Evolutionary conservation across 2,888 invertebrate species (phyloP), one percentile per base, ranked within the genome.

Genomic region (Panopea generosa): DNA sequence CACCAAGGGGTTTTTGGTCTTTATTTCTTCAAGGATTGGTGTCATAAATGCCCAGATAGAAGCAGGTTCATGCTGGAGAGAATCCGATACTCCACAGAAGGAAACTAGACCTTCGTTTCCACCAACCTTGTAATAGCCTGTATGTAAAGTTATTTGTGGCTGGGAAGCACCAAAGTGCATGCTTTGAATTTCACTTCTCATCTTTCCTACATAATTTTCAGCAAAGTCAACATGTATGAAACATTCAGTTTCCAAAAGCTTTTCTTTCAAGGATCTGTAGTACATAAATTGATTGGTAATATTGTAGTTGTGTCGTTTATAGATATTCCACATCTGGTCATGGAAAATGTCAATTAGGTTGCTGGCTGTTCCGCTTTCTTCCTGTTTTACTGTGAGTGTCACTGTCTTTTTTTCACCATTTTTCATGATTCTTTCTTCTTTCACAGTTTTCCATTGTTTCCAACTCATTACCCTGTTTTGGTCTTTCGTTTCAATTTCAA

Each of bases 11-110:
- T 68, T 29, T 18, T 56, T 52, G 6, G 60, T 33, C 29, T 55
- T 70, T 9, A 84, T 74, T 9, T 59, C 47, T 27, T 62, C 52
- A 16, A 84, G 61, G 4, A 90, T 71, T 74, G 92, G 92, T 68
- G 82, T 60, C 26, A 93, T 77, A 79, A 92, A 91, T 40, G 88
- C 90, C 91, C 92, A 93, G 57, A 93, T 90, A n/a, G 91, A 91
- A 53, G 84, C 83, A 29, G 91, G 90, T 47, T 86, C 86, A 86
- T 93, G 92, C 9, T 84, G 65, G 3, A 89, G 72, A 66, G 82
- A 83, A 66, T 88, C 73, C n/a, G 90, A 91, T 0, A 92, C 67
- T 24, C 90, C 86, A 77, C 90, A 89, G 77, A 86, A 86, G 40
- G 82, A 50, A 14, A 62, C n/a, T n/a, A n/a, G n/a, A 45, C 27